Evolutionary conservation across 2,113 vertebrate species (phyloP).

Genomic region (Anhinga anhinga): DNA sequence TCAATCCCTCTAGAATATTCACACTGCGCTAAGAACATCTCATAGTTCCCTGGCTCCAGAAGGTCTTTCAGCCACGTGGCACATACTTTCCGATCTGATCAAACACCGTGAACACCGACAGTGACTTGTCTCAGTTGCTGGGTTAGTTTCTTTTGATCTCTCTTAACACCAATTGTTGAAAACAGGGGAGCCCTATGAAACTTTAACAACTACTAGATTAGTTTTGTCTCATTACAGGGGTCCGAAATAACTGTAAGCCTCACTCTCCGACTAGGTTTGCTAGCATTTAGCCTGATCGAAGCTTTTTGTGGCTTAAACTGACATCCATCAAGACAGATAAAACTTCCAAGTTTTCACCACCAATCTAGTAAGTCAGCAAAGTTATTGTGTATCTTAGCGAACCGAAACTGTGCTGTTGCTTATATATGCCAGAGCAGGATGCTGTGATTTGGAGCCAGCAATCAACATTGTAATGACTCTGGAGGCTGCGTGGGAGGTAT

Average conservation of each 20-base stretch:
- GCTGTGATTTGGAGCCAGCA: background rate
- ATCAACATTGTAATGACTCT: background rate
- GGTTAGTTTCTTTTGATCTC: background rate
- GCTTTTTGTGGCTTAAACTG: background rate
- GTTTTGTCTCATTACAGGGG: background rate
- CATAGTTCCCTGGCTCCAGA: background rate
- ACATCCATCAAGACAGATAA: background rate
- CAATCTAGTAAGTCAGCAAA: background rate
- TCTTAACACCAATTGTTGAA: background rate
- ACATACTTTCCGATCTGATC: background rate
- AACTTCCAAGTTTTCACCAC: background rate
- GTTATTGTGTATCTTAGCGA: background rate
- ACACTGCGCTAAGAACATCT: background rate
- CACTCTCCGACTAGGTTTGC: background rate
- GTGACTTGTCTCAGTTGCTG: background rate
- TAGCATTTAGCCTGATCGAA: background rate
- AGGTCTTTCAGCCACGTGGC: background rate
- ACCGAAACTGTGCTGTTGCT: background rate
- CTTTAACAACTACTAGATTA: background rate
- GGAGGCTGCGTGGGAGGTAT: background rate
- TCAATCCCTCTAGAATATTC: background rate
- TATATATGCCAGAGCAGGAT: background rate
- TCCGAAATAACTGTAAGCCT: background rate
- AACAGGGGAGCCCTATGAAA: background rate
- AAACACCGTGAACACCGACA: background rate